A percentile compares a stretch with the other conserved stretches of the same genome.
These are phyloP conservation scores for Eilema depressum DNA, from an alignment of 2,888 invertebrate genomes.

Conservation along the genomic window DNA sequence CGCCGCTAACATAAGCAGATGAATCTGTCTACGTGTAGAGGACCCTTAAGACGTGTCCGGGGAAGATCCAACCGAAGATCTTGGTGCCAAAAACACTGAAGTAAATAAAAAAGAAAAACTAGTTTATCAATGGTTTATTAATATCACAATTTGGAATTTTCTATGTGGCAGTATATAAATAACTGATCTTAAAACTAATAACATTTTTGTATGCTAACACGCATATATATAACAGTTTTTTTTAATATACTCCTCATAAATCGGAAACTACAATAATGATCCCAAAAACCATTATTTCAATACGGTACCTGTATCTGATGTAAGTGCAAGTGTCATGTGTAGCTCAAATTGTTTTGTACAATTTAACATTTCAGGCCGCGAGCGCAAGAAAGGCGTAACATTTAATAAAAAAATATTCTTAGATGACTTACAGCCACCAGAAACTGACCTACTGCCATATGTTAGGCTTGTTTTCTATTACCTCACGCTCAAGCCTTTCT, in stretches of 20 bases:
- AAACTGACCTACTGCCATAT: too few species aligned
- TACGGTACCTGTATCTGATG: not conserved
- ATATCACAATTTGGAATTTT: constrained; percentile 68
- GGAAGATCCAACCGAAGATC: too few species aligned
- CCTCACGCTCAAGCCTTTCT: too few species aligned
- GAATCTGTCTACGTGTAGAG: too few species aligned
- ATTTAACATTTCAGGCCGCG: not conserved
- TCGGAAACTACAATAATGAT: not conserved
- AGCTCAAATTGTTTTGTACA: constrained; percentile 3
- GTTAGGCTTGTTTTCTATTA: too few species aligned
- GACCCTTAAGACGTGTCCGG: too few species aligned
- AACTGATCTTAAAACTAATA: constrained; percentile 42
- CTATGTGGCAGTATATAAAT: constrained; percentile 59
- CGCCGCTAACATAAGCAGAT: too few species aligned
- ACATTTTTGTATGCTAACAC: not conserved
- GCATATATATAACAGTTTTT: not conserved
- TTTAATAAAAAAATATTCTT: not conserved
- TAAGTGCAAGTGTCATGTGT: not conserved
- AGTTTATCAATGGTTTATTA: constrained; percentile 58
- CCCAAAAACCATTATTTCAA: not conserved
- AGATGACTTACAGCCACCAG: not conserved
- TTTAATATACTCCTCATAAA: not conserved
- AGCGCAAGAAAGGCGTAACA: not conserved
- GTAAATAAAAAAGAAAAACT: constrained; percentile 2
- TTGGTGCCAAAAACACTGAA: not conserved